phyloP scores from a whole-genome alignment of 2,888 invertebrate species.

The Dicyrtomina minuta region DNA sequence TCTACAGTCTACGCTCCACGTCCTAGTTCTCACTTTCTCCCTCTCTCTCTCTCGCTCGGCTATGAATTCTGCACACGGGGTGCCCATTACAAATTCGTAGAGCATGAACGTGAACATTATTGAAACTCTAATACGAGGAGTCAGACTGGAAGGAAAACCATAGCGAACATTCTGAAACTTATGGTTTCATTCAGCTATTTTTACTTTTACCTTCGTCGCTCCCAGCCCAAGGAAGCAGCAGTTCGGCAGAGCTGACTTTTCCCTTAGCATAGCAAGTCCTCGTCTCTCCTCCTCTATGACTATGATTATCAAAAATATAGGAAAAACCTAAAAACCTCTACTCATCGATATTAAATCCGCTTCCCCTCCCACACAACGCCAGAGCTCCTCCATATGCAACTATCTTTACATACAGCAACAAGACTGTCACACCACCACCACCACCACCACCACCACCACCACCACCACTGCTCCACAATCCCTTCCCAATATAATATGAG shows the following conservation, averaged over 20 bases:
- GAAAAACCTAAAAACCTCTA: neutral
- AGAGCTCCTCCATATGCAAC: no score
- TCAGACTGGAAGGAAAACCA: constrained; percentile 11
- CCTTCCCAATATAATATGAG: no score
- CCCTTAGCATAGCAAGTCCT: neutral
- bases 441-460: constrained; percentile 20
- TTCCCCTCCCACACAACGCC: no score
- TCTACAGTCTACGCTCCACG: neutral
- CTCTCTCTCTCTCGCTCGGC: constrained; percentile 11
- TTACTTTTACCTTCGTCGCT: constrained; percentile 20
- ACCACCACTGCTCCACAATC: neutral
- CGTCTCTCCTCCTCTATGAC: neutral
- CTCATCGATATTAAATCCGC: constrained; percentile 29
- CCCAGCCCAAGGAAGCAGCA: neutral
- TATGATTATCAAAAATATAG: neutral
- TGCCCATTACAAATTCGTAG: constrained; percentile 26
- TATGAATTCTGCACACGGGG: constrained; percentile 23
- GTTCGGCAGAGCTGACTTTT: neutral
- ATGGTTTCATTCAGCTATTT: constrained; percentile 23
- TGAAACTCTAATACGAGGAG: constrained; percentile 26
- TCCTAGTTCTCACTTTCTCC: neutral
- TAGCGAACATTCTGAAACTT: constrained; percentile 2
- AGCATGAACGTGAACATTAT: constrained; percentile 27
- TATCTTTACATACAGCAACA: no score
- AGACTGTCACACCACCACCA: neutral